These are phyloP conservation scores for Carabus problematicus DNA, from an alignment of 2,888 invertebrate species.

Conservation along the genomic window DNA sequence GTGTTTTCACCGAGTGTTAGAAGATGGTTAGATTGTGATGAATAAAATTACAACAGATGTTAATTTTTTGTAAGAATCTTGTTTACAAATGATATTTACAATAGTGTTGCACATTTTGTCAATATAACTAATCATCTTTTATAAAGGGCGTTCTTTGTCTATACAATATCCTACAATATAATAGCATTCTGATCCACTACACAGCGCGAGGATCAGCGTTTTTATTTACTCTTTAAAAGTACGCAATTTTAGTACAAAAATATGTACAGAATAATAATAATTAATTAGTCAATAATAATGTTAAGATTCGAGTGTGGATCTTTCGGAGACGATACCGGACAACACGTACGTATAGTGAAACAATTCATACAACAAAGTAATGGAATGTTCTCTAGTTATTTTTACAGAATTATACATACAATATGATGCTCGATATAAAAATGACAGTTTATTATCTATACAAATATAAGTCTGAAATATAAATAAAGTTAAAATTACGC, in stretches of 20 bases:
- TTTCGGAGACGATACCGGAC: slow-evolving; percentile 13
- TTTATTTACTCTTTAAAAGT: slow-evolving; percentile 34
- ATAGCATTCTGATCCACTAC: slow-evolving; percentile 41
- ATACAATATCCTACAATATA: slow-evolving; percentile 40
- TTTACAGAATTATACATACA: neutral
- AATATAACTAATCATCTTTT: slow-evolving; percentile 22
- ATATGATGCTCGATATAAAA: slow-evolving; percentile 19
- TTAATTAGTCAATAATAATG: neutral
- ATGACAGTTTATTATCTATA: slow-evolving; percentile 8
- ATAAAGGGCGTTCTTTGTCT: slow-evolving; percentile 26
- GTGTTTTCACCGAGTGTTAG: slow-evolving; percentile 2
- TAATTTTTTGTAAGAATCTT: slow-evolving; percentile 34
- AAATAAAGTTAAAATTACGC: neutral
- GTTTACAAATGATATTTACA: slow-evolving; percentile 40
- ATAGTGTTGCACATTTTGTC: slow-evolving; percentile 39
- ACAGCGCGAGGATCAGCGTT: slow-evolving; percentile 32
- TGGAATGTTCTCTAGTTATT: slow-evolving; percentile 9
- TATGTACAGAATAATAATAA: slow-evolving; percentile 30
- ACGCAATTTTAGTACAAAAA: slow-evolving; percentile 43
- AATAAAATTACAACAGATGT: slow-evolving; percentile 10
- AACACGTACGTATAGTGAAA: slow-evolving; percentile 20
- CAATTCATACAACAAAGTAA: slow-evolving; percentile 19
- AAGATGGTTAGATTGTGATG: neutral
- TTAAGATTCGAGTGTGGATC: slow-evolving; percentile 33
- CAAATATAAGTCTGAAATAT: neutral